Conservation (phyloP, 2,888 invertebrate genomes). For the Ligdia adustata region DNA sequence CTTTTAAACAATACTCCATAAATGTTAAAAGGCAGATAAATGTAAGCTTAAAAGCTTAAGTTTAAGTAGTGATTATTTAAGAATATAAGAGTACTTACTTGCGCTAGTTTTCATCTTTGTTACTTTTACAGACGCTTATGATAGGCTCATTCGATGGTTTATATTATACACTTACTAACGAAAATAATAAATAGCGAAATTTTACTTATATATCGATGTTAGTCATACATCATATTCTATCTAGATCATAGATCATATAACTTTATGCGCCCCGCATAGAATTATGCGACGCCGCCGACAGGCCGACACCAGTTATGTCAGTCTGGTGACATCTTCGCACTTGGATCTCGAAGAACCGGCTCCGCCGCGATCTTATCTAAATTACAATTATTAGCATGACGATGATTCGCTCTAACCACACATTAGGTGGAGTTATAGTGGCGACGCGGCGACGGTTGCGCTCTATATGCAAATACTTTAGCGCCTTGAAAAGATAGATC, state of each 20-base stretch:
- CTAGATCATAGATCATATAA: conserved; percentile 6
- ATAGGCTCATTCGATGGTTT: no score
- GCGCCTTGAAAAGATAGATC: conserved; percentile 26
- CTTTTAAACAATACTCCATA: conserved; percentile 68
- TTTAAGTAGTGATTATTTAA: conserved; percentile 55
- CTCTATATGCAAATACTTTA: conserved; percentile 45
- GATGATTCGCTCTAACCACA: conserved; percentile 61
- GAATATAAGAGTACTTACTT: conserved; percentile 16
- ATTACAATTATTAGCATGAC: conserved; percentile 69
- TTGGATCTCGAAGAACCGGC: conserved; percentile 33
- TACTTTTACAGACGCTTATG: conserved; percentile 9
- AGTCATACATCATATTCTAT: no score
- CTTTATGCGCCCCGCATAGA: conserved; percentile 18
- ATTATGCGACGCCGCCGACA: conserved; percentile 29
- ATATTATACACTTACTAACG: no score
- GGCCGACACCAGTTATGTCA: conserved; percentile 29
- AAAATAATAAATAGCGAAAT: no score
- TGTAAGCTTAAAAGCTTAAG: conserved; percentile 47
- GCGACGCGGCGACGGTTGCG: conserved; percentile 50
- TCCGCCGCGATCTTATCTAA: conserved; percentile 53
- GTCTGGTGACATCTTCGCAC: conserved; percentile 33
- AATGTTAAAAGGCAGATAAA: conserved; percentile 62
- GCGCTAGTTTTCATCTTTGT: conserved; percentile 20
- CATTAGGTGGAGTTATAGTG: conserved; percentile 46
- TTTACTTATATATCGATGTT: no score